Conservation (phyloP, 92 coral and sea anemone species). For the Porites evermanni region DNA sequence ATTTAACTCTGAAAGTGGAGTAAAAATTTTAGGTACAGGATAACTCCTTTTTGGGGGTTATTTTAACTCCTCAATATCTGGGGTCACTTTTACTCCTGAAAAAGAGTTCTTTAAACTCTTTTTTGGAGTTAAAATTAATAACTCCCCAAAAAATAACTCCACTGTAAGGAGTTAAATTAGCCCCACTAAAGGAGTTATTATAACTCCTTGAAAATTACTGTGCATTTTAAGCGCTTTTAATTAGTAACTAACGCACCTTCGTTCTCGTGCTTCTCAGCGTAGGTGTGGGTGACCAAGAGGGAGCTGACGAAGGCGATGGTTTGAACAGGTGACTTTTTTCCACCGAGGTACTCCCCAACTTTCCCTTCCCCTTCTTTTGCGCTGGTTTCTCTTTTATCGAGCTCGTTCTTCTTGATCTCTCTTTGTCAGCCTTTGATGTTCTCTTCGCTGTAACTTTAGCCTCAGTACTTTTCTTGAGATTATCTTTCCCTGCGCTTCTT, state of each 20-base stretch:
- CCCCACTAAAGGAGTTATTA: too few species aligned
- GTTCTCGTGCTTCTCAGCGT: slow-evolving; percentile 73
- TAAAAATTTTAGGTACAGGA: too few species aligned
- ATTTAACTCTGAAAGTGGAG: too few species aligned
- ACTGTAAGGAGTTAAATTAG: too few species aligned
- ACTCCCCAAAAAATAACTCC: too few species aligned
- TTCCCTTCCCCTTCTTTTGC: slow-evolving; percentile 52
- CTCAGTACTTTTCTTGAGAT: slow-evolving; percentile 43
- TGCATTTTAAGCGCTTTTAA: too few species aligned
- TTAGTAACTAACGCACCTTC: slow-evolving; percentile 52
- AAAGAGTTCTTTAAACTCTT: too few species aligned
- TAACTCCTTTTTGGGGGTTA: too few species aligned
- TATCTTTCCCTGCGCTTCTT: slow-evolving; percentile 67
- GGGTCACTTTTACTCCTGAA: too few species aligned
- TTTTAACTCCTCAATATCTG: too few species aligned
- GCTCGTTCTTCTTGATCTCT: slow-evolving; percentile 6
- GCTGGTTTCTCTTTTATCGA: slow-evolving; percentile 27
- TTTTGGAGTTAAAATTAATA: too few species aligned
- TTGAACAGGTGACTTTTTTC: slow-evolving; percentile 45
- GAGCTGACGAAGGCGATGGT: slow-evolving; percentile 84
- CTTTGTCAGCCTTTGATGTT: slow-evolving; percentile 16
- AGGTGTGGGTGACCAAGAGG: slow-evolving; percentile 91
- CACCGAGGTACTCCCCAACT: slow-evolving; percentile 28
- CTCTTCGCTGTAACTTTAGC: slow-evolving; percentile 49
- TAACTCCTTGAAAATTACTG: too few species aligned